These are phyloP conservation scores for Phyllotis vaccarum DNA, from an alignment of 2,797 vertebrate genomes.

Conservation along the genomic window DNA sequence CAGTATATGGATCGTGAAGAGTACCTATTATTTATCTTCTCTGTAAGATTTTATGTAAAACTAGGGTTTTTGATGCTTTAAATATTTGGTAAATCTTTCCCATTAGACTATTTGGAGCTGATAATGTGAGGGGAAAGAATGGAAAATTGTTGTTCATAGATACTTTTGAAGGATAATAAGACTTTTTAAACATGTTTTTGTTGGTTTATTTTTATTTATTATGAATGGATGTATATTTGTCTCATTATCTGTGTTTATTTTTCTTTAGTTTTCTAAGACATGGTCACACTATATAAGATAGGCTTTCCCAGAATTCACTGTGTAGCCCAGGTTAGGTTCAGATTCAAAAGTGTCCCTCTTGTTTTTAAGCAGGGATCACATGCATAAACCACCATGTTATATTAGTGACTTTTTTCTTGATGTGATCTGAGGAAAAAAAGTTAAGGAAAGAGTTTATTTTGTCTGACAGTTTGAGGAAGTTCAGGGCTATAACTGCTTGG, in stretches of 20 bases:
- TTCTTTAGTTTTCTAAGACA: not conserved
- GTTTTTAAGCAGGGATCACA: not conserved
- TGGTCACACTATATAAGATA: not conserved
- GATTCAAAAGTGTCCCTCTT: not conserved
- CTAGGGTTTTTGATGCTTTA: not conserved
- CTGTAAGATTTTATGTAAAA: conserved; percentile 28
- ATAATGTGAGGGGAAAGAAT: not conserved
- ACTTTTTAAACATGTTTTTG: not conserved
- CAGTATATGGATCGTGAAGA: conserved; percentile 12
- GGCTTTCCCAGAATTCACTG: not conserved
- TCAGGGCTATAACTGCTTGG: not conserved
- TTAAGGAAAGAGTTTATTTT: not conserved
- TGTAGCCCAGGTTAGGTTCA: not conserved
- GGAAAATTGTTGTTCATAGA: not conserved
- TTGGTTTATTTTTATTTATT: not conserved
- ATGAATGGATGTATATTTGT: not conserved
- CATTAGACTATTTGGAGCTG: not conserved
- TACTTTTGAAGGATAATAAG: conserved; percentile 14
- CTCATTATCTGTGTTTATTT: not conserved
- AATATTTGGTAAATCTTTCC: conserved; percentile 23
- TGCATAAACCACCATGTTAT: not conserved
- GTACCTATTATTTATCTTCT: not conserved
- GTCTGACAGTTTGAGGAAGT: not conserved
- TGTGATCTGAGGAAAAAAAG: not conserved
- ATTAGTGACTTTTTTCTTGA: not conserved